phyloP scores from a whole-genome alignment of 2,797 vertebrate genomes.

The Parauchenoglanis ngamensis region DNA sequence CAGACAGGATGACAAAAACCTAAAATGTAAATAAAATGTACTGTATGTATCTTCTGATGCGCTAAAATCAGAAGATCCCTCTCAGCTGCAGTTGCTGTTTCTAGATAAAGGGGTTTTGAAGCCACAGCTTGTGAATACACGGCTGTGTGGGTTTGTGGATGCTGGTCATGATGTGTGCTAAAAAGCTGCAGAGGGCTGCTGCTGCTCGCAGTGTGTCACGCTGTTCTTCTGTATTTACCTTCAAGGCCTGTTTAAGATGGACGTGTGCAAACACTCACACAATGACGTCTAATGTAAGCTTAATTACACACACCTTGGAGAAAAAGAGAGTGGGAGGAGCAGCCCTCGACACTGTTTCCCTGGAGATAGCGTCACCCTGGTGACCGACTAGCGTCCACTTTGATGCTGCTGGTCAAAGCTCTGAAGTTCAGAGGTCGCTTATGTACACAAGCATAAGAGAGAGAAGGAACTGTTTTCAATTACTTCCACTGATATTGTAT shows the following conservation, averaged over 20 bases:
- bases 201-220: slow-evolving; percentile 40
- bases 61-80: neutral
- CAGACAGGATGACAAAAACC: neutral
- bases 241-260: slow-evolving; percentile 53
- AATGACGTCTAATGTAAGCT: slow-evolving; percentile 61
- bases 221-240: slow-evolving; percentile 54
- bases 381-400: slow-evolving; percentile 29
- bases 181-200: slow-evolving; percentile 22
- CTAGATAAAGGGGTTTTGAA: neutral
- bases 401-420: slow-evolving; percentile 39
- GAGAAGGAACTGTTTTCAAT: slow-evolving; percentile 36
- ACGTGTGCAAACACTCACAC: slow-evolving; percentile 60
- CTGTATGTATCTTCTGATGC: neutral
- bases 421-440: slow-evolving; percentile 53
- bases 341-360: slow-evolving; percentile 39
- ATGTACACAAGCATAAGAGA: slow-evolving; percentile 29
- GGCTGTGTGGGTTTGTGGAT: neutral
- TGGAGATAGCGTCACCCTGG: slow-evolving; percentile 47
- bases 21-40: neutral
- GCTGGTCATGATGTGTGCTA: neutral
- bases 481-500: slow-evolving; percentile 20
- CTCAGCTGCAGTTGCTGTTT: neutral
- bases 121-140: neutral
- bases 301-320: slow-evolving; percentile 61
- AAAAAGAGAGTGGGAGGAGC: slow-evolving; percentile 43